These are phyloP conservation scores for Protaetia brevitarsis DNA, from an alignment of 1,140 invertebrate species.

Conservation along the genomic window DNA sequence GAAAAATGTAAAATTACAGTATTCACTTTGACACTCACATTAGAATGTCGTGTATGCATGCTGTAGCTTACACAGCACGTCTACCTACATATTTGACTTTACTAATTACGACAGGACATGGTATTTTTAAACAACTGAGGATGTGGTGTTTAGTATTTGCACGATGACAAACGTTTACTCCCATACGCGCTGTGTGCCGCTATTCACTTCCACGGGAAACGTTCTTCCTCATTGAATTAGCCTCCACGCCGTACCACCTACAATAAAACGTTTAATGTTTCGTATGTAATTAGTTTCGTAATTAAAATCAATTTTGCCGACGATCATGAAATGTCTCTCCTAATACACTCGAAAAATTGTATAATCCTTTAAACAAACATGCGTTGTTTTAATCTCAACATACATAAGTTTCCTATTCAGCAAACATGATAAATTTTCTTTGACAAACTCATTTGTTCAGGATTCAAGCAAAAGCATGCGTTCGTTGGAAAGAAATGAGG, in stretches of 20 bases:
- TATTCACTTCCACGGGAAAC: conserved; percentile 38
- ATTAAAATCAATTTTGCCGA: conserved; percentile 1
- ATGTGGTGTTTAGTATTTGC: conserved; percentile 32
- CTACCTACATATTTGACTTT: neutral
- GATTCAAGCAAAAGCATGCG: no score
- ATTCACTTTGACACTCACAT: no score
- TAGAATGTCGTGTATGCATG: neutral
- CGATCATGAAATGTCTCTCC: no score
- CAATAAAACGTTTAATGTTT: conserved; percentile 1
- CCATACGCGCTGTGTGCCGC: conserved; percentile 11
- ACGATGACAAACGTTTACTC: neutral
- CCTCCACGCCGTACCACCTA: neutral
- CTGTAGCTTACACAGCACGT: neutral
- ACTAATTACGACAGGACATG: neutral
- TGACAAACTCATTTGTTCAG: no score
- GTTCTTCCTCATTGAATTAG: conserved; percentile 38
- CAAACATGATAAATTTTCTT: no score
- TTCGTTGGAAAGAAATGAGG: no score
- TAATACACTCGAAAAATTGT: no score
- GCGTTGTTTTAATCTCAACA: no score
- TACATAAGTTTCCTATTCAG: no score
- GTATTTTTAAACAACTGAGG: conserved; percentile 26
- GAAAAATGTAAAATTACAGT: no score
- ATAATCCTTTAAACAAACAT: no score
- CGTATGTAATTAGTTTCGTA: neutral